Percentiles rank a stretch among this genome's conserved stretches.
Evolutionary conservation across 2,797 vertebrate species (phyloP).

Genomic region (Lagorchestes hirsutus): DNA sequence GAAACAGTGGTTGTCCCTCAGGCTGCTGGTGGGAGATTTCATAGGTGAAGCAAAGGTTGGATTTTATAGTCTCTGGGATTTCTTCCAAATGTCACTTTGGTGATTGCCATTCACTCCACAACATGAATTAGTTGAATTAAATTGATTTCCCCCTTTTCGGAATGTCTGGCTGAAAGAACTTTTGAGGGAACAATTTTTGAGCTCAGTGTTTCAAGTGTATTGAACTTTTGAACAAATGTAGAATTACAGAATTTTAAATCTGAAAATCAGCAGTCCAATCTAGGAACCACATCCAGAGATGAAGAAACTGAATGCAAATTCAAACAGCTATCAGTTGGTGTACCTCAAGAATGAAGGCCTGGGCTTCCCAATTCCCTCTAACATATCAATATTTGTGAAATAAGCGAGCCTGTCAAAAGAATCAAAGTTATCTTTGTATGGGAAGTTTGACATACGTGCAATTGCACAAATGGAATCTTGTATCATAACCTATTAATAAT

Average conservation of each 20-base stretch:
- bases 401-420: neutral
- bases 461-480: neutral
- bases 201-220: neutral
- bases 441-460: neutral
- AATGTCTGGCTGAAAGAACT: neutral
- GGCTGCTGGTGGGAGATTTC: neutral
- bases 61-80: neutral
- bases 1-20: neutral
- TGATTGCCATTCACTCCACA: neutral
- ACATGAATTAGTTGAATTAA: neutral
- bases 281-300: neutral
- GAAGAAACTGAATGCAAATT: neutral
- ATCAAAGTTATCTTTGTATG: neutral
- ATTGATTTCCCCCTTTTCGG: neutral
- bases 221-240: neutral
- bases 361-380: neutral
- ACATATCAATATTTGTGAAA: neutral
- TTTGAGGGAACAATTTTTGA: neutral
- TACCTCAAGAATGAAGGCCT: neutral
- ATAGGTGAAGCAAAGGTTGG: neutral
- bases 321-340: neutral
- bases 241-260: neutral
- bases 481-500: neutral
- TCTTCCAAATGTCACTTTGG: neutral
- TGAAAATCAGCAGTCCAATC: neutral